Evolutionary conservation across 1,140 invertebrate species (phyloP), one percentile per base, ranked within the genome.

Genomic region (Olivierus martensii): DNA sequence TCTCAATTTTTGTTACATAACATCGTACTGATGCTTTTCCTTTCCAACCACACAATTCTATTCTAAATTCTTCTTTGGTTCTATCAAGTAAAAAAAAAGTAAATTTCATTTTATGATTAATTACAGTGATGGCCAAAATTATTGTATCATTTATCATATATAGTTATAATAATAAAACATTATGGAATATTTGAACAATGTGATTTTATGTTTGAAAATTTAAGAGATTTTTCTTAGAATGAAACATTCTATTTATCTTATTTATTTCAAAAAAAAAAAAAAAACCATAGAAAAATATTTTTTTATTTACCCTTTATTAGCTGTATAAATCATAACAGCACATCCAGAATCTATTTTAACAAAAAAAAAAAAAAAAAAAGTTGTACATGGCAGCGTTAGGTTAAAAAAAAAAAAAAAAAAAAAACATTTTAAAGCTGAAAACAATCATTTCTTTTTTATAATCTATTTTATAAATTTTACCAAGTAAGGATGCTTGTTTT

Each of bases 41-140:
- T 61, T 82, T 78, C 89, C 91, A 95, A 0, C 88, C 90, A 49
- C 88, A 87, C 41, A 94, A 68, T 22, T 79, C 74, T 21, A 93
- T 69, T 17, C 61, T 56, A 51, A 67, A 67, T 28, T 61, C 55
- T 49, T 52, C 56, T 3, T 51, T 44, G 11, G 35, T 17, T 12
- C 52, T 51, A 38, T 15, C n/a, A n/a, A 55, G 19, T 28, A 44
- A 37, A 44, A 15, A 44, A 28, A 19, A 57, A 53, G 17, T 42
- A 42, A 38, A 39, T 11, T 21, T n/a, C n/a, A n/a, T n/a, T n/a
- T n/a, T n/a, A n/a, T n/a, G n/a, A n/a, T n/a, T n/a, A n/a, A n/a
- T n/a, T n/a, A n/a, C n/a, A n/a, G n/a, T n/a, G n/a, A n/a, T n/a
- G n/a, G n/a, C n/a, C n/a, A n/a, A n/a, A n/a, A n/a, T n/a, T n/a